A percentile compares a stretch with the other conserved stretches of the same genome.
These are phyloP conservation scores for Anas platyrhynchos DNA, from an alignment of 2,113 vertebrate species.

Conservation along the genomic window DNA sequence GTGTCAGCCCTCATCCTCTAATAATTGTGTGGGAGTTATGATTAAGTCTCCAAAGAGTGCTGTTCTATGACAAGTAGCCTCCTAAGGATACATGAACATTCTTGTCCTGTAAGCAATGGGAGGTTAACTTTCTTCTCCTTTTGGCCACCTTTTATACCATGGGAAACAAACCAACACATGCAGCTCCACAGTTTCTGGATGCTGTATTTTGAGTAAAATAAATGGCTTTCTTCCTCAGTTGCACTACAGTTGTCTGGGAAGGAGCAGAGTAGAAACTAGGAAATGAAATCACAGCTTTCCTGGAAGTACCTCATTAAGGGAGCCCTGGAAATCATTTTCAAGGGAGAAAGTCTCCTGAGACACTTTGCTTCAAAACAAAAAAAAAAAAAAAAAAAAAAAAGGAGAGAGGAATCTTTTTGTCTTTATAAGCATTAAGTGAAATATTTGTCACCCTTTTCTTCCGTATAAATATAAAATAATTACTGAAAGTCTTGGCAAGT, in stretches of 20 bases:
- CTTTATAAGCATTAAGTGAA: background rate
- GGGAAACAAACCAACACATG: background rate
- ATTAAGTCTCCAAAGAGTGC: background rate
- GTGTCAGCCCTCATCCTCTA: background rate
- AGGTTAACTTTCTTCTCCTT: background rate
- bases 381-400: no score
- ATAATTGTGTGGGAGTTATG: background rate
- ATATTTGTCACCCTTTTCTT: background rate
- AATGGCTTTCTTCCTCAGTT: background rate
- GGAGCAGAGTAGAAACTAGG: background rate
- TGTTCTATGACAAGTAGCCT: background rate
- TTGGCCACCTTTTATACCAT: background rate
- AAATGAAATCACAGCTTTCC: background rate
- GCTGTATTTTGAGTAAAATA: background rate
- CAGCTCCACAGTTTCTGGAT: background rate
- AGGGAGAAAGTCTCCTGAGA: background rate
- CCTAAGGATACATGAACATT: background rate
- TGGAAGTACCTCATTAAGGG: background rate
- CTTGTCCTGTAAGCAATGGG: background rate
- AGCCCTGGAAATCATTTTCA: background rate
- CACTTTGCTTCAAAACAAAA: background rate
- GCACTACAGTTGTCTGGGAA: background rate
- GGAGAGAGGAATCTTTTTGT: background rate
- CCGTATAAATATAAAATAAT: background rate
- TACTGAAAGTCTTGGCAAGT: background rate